Conservation (phyloP, 2,113 vertebrate species). For the Festucalex cinctus region DNA sequence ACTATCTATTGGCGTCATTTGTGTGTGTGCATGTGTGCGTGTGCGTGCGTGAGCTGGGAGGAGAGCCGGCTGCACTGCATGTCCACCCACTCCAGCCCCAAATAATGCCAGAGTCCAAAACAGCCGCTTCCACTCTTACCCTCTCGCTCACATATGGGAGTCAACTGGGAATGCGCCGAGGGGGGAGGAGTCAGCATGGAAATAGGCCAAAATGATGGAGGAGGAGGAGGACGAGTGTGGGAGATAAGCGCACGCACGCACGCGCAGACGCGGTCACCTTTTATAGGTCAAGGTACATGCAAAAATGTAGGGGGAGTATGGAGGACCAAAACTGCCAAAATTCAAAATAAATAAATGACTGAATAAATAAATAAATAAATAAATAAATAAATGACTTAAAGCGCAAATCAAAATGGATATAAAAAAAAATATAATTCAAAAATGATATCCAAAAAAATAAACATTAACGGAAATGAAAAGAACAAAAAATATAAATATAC, state of each 20-base stretch:
- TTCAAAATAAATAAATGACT: no score
- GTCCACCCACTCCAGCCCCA: conserved; percentile 60
- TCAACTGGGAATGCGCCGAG: conserved; percentile 57
- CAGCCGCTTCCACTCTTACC: conserved; percentile 55
- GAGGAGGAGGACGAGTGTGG: conserved; percentile 39
- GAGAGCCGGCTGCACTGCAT: conserved; percentile 30
- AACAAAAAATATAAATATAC: no score
- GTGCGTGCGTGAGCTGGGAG: conserved; percentile 18
- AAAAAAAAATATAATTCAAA: no score
- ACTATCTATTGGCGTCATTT: conserved; percentile 62
- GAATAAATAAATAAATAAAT: no score
- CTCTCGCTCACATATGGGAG: conserved; percentile 69
- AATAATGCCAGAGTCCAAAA: conserved; percentile 60
- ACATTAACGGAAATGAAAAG: no score
- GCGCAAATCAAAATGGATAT: no score
- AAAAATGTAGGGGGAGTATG: conserved; percentile 26
- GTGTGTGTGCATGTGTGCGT: conserved; percentile 20
- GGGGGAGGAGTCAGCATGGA: conserved; percentile 64
- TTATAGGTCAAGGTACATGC: conserved; percentile 31
- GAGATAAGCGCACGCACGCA: conserved; percentile 25
- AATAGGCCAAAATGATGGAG: conserved; percentile 68
- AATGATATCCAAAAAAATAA: no score
- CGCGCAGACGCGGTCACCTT: no score
- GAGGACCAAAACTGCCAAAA: no score
- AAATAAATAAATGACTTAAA: no score